Evolutionary conservation across 2,113 vertebrate species (phyloP), one percentile per base, ranked within the genome.

Genomic region (Hyla sarda): DNA sequence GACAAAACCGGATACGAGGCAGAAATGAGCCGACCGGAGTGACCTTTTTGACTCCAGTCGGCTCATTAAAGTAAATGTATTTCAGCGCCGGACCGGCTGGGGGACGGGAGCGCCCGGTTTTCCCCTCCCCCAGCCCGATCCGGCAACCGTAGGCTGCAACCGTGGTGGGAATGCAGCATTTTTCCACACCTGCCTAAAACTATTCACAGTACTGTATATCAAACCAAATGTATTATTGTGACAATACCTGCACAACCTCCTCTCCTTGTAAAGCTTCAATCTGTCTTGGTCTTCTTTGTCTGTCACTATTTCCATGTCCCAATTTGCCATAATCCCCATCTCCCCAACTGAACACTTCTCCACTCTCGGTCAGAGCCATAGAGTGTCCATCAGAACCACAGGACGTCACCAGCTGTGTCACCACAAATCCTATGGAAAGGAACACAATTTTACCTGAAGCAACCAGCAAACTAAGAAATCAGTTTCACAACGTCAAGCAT

Each of bases 261-360:
- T 96, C 95, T 88, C 95, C 95, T 88, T 96, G 95, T 77, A 96
- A 88, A 10, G 95, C 95, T 85, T 96, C 95, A 0, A 96, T 96
- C 73, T 96, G 95, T 52, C 95, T 89, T 0, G 95, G 95, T 7
- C 95, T 87, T 72, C 95, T 93, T 56, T 96, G 95, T 17, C 95
- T 85, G 90, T 96, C 95, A 0, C 95, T 96, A 90, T 96, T 96
- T 0, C 95, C 95, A 0, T 96, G 95, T 41, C 95, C 95, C 16
- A 96, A 90, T 88, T 96, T 96, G 87, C 95, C 95, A 25, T 96
- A 96, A 88, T 96, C 95, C 74, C 95, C 95, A 47, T 96, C 95
- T 80, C 95, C 95, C 95, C 95, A 96, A 88, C 95, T 96, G 76
- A 96, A 96, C 52, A 96, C 95, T 76, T 96, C 95, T 21, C 95